These are phyloP conservation scores for Fopius arisanus DNA, from an alignment of 1,140 invertebrate species.

Conservation along the genomic window DNA sequence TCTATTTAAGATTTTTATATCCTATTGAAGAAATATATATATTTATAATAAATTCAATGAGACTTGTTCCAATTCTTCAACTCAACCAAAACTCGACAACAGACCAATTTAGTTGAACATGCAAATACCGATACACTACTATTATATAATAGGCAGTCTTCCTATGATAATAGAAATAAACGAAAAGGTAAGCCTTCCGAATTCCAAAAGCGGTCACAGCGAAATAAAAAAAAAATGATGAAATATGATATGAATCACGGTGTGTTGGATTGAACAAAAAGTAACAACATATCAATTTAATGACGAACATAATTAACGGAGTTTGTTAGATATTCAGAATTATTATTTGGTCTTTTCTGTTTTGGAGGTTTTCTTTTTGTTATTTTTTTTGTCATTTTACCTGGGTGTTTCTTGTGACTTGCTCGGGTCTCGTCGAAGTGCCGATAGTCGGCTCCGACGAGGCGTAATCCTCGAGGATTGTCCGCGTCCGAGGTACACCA, in stretches of 20 bases:
- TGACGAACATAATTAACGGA: neutral
- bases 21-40: neutral
- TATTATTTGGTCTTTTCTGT: constrained; percentile 11
- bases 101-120: constrained; percentile 29
- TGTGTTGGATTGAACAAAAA: neutral
- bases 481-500: constrained; percentile 60
- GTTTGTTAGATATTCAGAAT: neutral
- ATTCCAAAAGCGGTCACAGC: constrained; percentile 33
- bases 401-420: constrained; percentile 59
- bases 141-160: constrained; percentile 26
- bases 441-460: constrained; percentile 57
- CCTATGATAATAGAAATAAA: constrained; percentile 24
- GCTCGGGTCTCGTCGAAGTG: constrained; percentile 56
- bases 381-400: constrained; percentile 50
- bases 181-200: constrained; percentile 25
- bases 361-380: constrained; percentile 23
- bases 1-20: neutral
- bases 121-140: constrained; percentile 35
- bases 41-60: neutral
- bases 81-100: constrained; percentile 19
- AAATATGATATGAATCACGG: neutral
- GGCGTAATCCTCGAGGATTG: constrained; percentile 62
- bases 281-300: neutral
- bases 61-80: neutral
- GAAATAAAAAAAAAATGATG: constrained; percentile 8